Evolutionary conservation across 2,797 vertebrate genomes (phyloP).

Genomic region (Moxostoma hubbsi): DNA sequence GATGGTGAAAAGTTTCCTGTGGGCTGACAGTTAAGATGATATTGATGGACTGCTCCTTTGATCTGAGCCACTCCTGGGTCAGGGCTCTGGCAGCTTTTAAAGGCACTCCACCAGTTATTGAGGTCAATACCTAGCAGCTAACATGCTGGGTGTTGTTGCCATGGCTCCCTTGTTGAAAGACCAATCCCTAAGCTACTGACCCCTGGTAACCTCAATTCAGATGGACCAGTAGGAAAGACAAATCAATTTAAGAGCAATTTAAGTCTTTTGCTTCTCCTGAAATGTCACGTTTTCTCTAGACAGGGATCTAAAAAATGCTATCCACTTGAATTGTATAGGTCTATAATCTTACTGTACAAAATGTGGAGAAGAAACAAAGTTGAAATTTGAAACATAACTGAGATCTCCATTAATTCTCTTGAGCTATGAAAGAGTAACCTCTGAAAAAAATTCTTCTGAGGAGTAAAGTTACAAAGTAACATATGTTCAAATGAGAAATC

Average conservation of each 20-base stretch:
- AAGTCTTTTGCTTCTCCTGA: not conserved
- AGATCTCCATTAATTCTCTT: not conserved
- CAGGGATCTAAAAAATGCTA: not conserved
- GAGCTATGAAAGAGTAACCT: not conserved
- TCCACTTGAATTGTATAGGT: not conserved
- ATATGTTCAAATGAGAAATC: not conserved
- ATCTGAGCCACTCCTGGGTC: conserved; percentile 41
- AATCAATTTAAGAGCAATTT: not conserved
- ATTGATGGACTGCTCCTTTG: conserved; percentile 61
- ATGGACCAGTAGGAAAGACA: not conserved
- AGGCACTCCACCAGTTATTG: conserved; percentile 48
- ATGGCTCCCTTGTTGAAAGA: conserved; percentile 54
- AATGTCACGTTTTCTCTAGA: not conserved
- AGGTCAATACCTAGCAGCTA: conserved; percentile 61
- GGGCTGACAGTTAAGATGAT: conserved; percentile 46
- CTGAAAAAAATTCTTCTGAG: not conserved
- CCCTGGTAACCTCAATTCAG: conserved; percentile 34
- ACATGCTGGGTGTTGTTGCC: conserved; percentile 58
- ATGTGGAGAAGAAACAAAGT: not conserved
- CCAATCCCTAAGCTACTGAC: conserved; percentile 51
- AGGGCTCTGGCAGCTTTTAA: conserved; percentile 32
- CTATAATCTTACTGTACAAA: too few species aligned
- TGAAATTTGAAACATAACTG: not conserved
- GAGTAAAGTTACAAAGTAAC: not conserved
- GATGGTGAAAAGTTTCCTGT: conserved; percentile 46